Conservation (phyloP, 2,888 invertebrate genomes). For the Spialia ferax region DNA sequence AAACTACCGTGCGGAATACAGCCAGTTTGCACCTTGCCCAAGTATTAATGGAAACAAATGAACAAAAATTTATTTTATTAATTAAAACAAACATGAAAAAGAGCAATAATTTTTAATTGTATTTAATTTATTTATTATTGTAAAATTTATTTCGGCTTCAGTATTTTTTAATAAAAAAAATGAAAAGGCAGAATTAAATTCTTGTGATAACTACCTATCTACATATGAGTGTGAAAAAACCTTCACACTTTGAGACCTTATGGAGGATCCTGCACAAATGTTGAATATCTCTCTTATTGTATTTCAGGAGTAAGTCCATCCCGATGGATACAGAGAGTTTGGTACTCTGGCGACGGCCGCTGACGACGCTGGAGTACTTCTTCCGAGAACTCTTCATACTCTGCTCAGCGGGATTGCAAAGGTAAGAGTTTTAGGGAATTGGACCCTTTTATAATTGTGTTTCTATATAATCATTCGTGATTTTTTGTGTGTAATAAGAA, state of each 20-base stretch:
- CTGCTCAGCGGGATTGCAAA: slow-evolving; percentile 78
- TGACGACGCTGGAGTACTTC: slow-evolving; percentile 93
- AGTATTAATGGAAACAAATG: background rate
- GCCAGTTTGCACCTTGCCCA: too few species aligned
- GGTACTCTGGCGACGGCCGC: slow-evolving; percentile 93
- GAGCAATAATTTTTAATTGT: background rate
- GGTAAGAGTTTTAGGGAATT: slow-evolving; percentile 62
- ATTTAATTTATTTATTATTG: background rate
- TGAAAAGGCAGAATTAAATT: too few species aligned
- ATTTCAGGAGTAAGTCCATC: slow-evolving; percentile 59
- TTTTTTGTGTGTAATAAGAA: too few species aligned
- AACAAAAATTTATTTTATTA: background rate
- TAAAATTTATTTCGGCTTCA: too few species aligned
- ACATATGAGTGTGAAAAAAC: too few species aligned
- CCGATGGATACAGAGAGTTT: slow-evolving; percentile 88
- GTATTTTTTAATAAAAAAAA: too few species aligned
- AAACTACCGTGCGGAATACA: background rate
- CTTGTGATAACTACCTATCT: too few species aligned
- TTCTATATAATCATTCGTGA: too few species aligned
- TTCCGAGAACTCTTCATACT: slow-evolving; percentile 90
- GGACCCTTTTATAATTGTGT: too few species aligned
- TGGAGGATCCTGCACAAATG: background rate
- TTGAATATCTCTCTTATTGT: too few species aligned
- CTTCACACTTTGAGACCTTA: background rate
- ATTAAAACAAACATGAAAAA: background rate